These are phyloP conservation scores for Palythoa caribaeorum DNA, from an alignment of 92 coral and sea anemone genomes.

Conservation along the genomic window DNA sequence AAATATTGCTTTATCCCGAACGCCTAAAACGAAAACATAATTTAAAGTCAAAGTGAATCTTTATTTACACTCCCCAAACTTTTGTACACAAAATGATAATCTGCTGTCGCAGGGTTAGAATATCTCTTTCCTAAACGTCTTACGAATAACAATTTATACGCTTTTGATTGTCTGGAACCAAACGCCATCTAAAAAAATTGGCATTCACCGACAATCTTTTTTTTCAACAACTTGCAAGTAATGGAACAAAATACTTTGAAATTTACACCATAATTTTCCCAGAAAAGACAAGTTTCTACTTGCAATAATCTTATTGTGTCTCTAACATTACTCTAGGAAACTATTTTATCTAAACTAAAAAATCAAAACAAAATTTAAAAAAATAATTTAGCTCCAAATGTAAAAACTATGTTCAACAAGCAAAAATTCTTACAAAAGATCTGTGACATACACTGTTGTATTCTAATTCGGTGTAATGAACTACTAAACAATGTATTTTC, in stretches of 20 bases:
- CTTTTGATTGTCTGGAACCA: constrained; percentile 30
- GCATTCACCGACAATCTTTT: constrained; percentile 11
- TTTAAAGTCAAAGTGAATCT: constrained; percentile 23
- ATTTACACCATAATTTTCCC: constrained; percentile 1
- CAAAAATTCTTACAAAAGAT: background rate
- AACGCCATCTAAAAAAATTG: constrained; percentile 12
- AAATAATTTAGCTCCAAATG: constrained; percentile 28
- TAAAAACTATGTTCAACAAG: background rate
- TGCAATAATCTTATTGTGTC: background rate
- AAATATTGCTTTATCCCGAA: background rate
- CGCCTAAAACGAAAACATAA: constrained; percentile 12
- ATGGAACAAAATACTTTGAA: constrained; percentile 35
- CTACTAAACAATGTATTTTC: background rate
- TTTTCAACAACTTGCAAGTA: constrained; percentile 29
- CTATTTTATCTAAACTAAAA: background rate
- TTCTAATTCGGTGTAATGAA: background rate
- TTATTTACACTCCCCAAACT: constrained; percentile 34
- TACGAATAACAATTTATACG: constrained; percentile 33
- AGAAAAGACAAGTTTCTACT: constrained; percentile 20
- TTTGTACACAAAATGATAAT: constrained; percentile 38
- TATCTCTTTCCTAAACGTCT: background rate
- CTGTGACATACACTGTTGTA: background rate
- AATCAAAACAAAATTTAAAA: background rate
- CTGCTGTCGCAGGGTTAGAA: constrained; percentile 34
- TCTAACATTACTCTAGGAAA: background rate